Evolutionary conservation across 53 echinoderm and acorn worm genomes (phyloP).

Genomic region (Crossaster papposus): DNA sequence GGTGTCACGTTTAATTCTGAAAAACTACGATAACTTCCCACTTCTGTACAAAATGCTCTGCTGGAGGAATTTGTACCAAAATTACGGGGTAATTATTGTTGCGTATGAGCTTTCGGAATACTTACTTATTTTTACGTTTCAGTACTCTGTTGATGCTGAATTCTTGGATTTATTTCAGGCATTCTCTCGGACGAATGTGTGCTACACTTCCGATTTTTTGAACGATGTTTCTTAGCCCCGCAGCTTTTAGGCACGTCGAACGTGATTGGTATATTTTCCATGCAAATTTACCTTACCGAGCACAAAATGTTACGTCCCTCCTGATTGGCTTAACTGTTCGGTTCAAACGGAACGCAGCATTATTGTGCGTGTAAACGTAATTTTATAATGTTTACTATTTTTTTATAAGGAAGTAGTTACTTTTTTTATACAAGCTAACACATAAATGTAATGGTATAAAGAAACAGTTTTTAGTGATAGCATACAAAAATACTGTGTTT

Average conservation of each 20-base stretch:
- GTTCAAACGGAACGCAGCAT: conserved; percentile 41
- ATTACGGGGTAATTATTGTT: not conserved
- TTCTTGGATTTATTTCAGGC: conserved; percentile 40
- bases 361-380: conserved; percentile 33
- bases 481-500: not conserved
- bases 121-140: conserved; percentile 68
- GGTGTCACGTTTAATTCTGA: not conserved
- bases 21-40: conserved; percentile 39
- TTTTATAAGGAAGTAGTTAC: not conserved
- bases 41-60: conserved; percentile 22
- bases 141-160: conserved; percentile 48
- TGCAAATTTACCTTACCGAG: conserved; percentile 63
- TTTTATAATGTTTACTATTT: not conserved
- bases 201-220: conserved; percentile 88
- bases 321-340: conserved; percentile 47
- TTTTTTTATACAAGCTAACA: not conserved
- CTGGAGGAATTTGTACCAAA: conserved; percentile 45
- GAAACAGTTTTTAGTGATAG: not conserved
- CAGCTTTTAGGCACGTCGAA: conserved; percentile 15
- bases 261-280: conserved; percentile 62
- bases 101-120: conserved; percentile 48
- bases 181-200: conserved; percentile 48
- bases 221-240: conserved; percentile 78
- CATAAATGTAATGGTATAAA: too few relatives aligned
- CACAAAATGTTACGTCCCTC: conserved; percentile 39